Evolutionary conservation across 2,113 vertebrate genomes (phyloP).

Genomic region (Baryphthengus martii): DNA sequence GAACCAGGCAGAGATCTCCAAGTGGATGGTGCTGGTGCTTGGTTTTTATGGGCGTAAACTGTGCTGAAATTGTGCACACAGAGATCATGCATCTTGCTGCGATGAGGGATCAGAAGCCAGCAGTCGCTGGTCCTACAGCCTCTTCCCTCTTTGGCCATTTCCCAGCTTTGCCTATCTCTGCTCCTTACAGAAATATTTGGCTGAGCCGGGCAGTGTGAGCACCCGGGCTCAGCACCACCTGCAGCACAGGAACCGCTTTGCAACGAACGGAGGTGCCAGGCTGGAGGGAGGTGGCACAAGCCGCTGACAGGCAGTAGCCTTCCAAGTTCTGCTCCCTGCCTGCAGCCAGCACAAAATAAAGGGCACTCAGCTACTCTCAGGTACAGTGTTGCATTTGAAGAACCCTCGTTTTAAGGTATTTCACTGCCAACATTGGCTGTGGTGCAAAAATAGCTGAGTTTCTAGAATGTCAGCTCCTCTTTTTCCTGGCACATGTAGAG

Average conservation of each 20-base stretch:
- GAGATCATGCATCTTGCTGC: neutral
- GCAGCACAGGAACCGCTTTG: rapidly evolving
- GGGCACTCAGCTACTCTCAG: rapidly evolving
- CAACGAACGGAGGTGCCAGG: neutral
- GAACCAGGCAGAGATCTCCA: neutral
- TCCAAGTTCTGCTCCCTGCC: rapidly evolving
- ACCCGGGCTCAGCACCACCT: neutral
- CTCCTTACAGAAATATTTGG: neutral
- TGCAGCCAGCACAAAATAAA: neutral
- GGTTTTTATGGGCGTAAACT: neutral
- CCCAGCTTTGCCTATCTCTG: neutral
- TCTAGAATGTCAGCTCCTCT: neutral
- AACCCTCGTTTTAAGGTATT: neutral
- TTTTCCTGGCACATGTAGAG: neutral
- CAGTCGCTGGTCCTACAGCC: neutral
- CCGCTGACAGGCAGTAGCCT: rapidly evolving
- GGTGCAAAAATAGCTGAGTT: neutral
- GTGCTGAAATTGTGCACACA: neutral
- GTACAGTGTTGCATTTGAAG: neutral
- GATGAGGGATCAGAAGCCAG: neutral
- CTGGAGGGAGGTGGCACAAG: neutral
- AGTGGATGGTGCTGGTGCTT: neutral
- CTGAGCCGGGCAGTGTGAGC: neutral
- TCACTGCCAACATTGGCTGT: neutral
- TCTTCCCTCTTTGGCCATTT: neutral